phyloP scores from a whole-genome alignment of 2,888 invertebrate genomes.

The Tipula helvola region DNA sequence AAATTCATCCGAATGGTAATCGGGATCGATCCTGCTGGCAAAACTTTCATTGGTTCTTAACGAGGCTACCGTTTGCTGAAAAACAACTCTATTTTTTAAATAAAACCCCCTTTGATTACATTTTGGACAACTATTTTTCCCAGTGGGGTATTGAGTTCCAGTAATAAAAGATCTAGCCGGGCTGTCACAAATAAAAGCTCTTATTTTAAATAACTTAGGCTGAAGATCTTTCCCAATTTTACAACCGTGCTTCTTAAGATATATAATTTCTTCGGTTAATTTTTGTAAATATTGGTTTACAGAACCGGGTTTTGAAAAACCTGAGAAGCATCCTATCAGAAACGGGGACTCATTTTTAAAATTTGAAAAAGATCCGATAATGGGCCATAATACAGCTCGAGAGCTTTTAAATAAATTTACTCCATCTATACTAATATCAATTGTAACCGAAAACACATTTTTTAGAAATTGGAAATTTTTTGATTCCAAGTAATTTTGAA shows the following conservation, averaged over 20 bases:
- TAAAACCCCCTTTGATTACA: no score
- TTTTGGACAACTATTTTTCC: background rate
- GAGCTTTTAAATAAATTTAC: slow-evolving; percentile 10
- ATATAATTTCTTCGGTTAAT: no score
- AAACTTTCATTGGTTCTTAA: no score
- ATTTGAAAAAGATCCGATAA: slow-evolving; percentile 6
- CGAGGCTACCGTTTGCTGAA: no score
- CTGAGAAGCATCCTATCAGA: background rate
- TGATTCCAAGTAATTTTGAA: slow-evolving; percentile 4
- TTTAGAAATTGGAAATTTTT: background rate
- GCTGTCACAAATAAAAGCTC: no score
- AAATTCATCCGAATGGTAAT: background rate
- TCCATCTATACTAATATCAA: background rate
- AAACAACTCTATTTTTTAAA: no score
- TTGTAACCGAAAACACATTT: background rate
- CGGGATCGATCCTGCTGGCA: background rate
- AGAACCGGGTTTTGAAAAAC: no score
- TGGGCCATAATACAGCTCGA: slow-evolving; percentile 6
- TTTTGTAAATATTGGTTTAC: no score
- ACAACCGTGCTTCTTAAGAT: no score
- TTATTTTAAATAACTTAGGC: no score
- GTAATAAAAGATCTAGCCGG: no score
- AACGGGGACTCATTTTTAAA: slow-evolving; percentile 4
- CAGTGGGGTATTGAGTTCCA: background rate
- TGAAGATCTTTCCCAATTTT: no score